Evolutionary conservation across 1,140 invertebrate species (phyloP).

Genomic region (Zaprionus tsacasi): DNA sequence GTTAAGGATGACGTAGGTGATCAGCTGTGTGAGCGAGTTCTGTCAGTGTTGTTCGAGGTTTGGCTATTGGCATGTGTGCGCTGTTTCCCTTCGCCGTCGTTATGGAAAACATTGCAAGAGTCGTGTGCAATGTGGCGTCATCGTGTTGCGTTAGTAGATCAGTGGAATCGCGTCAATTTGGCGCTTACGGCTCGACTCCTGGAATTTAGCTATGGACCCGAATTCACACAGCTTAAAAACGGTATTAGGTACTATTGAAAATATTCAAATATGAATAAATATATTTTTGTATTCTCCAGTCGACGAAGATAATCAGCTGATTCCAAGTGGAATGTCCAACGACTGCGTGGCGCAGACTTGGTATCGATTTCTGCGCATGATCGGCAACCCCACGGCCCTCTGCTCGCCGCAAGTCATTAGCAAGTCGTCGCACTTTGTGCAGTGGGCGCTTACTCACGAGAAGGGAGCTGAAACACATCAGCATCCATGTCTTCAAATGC

Average conservation of each 20-base stretch:
- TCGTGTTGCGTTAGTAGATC: conserved; percentile 94
- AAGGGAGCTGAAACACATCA: conserved; percentile 93
- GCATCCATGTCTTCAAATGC: conserved; percentile 94
- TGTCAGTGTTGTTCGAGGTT: conserved; percentile 97
- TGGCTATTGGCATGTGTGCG: conserved; percentile 96
- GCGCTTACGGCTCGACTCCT: conserved; percentile 93
- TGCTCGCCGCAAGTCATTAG: conserved; percentile 94
- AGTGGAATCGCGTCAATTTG: conserved; percentile 97
- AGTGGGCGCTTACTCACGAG: conserved; percentile 89
- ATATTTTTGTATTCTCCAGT: conserved; percentile 85
- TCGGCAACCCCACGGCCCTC: conserved; percentile 97
- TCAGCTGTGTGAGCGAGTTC: conserved; percentile 96
- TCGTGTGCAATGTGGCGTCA: conserved; percentile 97
- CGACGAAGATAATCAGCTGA: conserved; percentile 92
- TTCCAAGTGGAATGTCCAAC: conserved; percentile 92
- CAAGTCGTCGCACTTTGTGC: conserved; percentile 93
- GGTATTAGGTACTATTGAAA: conserved; percentile 85
- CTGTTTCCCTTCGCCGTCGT: conserved; percentile 94
- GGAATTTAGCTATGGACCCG: conserved; percentile 94
- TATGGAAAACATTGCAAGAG: conserved; percentile 98
- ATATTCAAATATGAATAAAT: conserved; percentile 4
- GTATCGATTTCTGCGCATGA: conserved; percentile 96
- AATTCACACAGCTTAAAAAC: conserved; percentile 94
- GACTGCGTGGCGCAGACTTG: conserved; percentile 97
- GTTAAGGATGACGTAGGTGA: conserved; percentile 97